Evolutionary conservation across 2,113 vertebrate species (phyloP).

Genomic region (Empidonax alnorum): DNA sequence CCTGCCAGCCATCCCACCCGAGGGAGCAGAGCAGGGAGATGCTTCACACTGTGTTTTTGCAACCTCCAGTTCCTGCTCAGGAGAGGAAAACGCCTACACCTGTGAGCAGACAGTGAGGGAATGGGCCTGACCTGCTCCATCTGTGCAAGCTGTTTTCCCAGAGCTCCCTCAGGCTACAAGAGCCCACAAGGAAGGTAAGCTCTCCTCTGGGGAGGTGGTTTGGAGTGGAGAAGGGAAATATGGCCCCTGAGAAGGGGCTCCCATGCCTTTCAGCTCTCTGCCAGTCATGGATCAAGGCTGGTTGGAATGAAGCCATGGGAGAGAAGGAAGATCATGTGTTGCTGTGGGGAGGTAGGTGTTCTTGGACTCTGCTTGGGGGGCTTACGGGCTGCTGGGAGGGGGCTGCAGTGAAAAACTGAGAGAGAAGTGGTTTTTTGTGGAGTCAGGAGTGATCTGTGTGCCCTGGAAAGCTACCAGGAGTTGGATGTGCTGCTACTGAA

Average conservation of each 20-base stretch:
- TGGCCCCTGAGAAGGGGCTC: not conserved
- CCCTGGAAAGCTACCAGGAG: not conserved
- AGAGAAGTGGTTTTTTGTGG: not conserved
- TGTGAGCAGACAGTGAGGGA: not conserved
- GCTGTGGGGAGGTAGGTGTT: not conserved
- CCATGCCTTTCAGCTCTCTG: rapidly evolving
- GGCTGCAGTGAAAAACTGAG: not conserved
- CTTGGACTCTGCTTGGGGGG: rapidly evolving
- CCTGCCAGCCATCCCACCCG: not conserved
- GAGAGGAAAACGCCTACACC: slow-evolving; percentile 10
- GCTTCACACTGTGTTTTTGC: not conserved
- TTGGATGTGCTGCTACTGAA: rapidly evolving
- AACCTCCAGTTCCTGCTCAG: not conserved
- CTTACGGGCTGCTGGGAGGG: not conserved
- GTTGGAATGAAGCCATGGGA: not conserved
- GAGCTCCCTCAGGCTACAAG: not conserved
- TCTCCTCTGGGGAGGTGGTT: not conserved
- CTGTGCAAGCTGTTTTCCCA: not conserved
- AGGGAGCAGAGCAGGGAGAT: not conserved
- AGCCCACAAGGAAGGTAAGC: not conserved
- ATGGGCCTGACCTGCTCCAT: not conserved
- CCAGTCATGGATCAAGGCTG: not conserved
- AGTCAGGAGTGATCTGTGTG: not conserved
- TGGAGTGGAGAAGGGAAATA: not conserved
- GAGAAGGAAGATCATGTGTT: not conserved